Evolutionary conservation across 2,888 invertebrate species (phyloP), one percentile per base, ranked within the genome.

Genomic region (Elysia crispata): DNA sequence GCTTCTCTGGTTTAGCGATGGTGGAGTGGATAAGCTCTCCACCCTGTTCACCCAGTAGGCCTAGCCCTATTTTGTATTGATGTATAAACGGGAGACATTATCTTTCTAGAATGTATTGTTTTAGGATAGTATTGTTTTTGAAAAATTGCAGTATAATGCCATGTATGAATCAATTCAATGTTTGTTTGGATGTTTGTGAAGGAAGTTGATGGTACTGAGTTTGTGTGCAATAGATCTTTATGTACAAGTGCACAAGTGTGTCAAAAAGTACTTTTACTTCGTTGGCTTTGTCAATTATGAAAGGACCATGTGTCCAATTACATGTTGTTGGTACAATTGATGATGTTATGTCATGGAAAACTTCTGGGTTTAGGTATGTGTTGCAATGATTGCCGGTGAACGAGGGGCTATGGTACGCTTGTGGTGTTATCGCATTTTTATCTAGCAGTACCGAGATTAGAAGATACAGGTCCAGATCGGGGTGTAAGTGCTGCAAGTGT

Each of bases 321-420:
- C 33, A 33, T 33, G 69, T 69, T 18, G 15, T 30, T 23, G 15
- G 8, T 25, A 69, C n/a, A 33, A 69, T 69, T 25, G 31, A 15
- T 41, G 15, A 18, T n/a, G 69, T 69, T 30, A 69, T 11, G 20
- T 60, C n/a, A 23, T 23, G 20, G 15, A 23, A 23, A 20, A 60
- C 60, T 3, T 60, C 23, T 8, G 60, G 31, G 31, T 30, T 15
- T 13, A 62, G 6, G 62, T 62, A 75, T 54, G 15, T 75, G 49
- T 75, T 20, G 25, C 60, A 75, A 11, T 75, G 75, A 54, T 75
- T 75, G 15, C 75, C 62, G 3, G 60, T 31, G 49, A 75, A 75
- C 30, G 75, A 57, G 13, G 60, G 18, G n/a, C 75, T 60, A 31
- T 75, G 75, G 30, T 75, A 75, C 15, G 60, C 62, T 31, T 60